A percentile compares a stretch with the other conserved stretches of the same genome.
Evolutionary conservation across 64 coral and sea anemone genomes (phyloP).

Genomic region (Anthopleura sola): DNA sequence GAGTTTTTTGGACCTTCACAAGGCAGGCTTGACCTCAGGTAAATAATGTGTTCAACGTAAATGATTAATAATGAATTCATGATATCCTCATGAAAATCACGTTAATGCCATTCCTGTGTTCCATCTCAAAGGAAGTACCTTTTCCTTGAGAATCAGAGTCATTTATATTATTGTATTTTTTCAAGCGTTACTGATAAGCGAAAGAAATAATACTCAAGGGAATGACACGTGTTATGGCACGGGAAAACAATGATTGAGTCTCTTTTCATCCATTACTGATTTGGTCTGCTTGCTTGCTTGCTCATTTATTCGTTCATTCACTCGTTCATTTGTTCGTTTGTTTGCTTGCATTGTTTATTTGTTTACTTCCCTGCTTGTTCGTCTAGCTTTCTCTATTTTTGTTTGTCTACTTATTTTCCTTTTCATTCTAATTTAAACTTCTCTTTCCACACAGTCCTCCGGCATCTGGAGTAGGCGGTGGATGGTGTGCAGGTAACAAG

Average conservation of each 20-base stretch:
- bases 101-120: too few species aligned
- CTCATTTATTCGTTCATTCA: background rate
- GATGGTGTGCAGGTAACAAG: conserved; percentile 51
- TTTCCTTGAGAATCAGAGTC: too few species aligned
- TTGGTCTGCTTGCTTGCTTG: background rate
- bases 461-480: background rate
- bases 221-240: too few species aligned
- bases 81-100: background rate
- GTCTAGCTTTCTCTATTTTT: background rate
- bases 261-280: background rate
- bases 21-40: background rate
- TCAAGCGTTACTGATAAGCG: too few species aligned
- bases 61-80: too few species aligned
- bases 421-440: background rate
- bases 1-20: background rate
- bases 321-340: too few species aligned
- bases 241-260: too few species aligned
- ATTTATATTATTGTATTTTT: too few species aligned
- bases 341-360: background rate
- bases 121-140: too few species aligned
- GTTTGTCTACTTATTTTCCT: background rate
- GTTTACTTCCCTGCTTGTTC: background rate
- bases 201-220: too few species aligned
- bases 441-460: background rate
- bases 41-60: background rate